Conservation (phyloP, 2,797 vertebrate genomes). For the Morus bassanus region DNA sequence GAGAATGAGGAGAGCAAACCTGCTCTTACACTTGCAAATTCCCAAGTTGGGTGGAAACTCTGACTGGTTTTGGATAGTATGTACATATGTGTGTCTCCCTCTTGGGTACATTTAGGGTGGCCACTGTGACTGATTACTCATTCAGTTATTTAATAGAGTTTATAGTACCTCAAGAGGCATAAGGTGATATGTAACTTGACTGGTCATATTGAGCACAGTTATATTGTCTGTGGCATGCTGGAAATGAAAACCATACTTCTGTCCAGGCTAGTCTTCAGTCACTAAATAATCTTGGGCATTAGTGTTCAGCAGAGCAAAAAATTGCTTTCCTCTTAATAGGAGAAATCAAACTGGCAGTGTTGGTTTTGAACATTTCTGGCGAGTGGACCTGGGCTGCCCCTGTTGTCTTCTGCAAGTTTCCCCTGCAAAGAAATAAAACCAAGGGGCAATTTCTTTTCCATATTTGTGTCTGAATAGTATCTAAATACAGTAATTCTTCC, state of each 20-base stretch:
- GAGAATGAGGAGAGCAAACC: neutral
- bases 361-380: neutral
- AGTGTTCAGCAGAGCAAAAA: conserved; percentile 4
- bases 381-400: neutral
- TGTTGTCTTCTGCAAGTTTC: neutral
- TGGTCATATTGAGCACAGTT: neutral
- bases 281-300: neutral
- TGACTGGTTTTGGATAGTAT: neutral
- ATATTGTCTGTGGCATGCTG: neutral
- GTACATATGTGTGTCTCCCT: neutral
- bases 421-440: neutral
- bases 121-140: neutral
- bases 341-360: neutral
- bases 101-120: neutral
- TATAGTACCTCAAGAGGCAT: neutral
- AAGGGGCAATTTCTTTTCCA: neutral
- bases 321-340: neutral
- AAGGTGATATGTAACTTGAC: neutral
- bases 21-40: neutral
- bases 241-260: neutral
- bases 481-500: neutral
- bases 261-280: neutral
- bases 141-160: neutral
- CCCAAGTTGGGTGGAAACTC: neutral
- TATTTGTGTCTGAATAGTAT: neutral